A percentile compares a stretch with the other conserved stretches of the same genome.
Evolutionary conservation across 2,888 invertebrate species (phyloP).

Genomic region (Tipula lateralis): DNA sequence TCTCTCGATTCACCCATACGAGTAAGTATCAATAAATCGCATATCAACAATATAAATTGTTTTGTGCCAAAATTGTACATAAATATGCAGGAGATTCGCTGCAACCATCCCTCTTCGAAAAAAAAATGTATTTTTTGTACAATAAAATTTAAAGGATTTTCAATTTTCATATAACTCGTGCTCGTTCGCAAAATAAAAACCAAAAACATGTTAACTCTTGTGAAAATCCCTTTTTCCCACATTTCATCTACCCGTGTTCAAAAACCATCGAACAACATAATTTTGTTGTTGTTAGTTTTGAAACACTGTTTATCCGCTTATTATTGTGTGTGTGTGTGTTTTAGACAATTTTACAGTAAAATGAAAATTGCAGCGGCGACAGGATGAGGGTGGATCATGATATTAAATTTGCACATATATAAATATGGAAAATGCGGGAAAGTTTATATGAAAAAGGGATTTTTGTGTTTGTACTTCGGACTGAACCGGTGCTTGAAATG

Average conservation of each 20-base stretch:
- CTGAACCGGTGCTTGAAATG: too few relatives aligned
- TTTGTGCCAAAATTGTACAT: background rate
- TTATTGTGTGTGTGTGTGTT: background rate
- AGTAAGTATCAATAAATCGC: background rate
- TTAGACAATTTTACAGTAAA: background rate
- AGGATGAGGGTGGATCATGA: background rate
- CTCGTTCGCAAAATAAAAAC: background rate
- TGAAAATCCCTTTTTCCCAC: background rate
- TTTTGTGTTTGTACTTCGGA: too few relatives aligned
- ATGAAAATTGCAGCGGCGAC: background rate
- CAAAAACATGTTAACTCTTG: too few relatives aligned
- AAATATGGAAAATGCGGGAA: background rate
- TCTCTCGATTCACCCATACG: background rate
- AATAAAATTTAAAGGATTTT: background rate
- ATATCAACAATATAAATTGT: background rate
- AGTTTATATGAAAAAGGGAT: too few relatives aligned
- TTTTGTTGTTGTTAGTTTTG: background rate
- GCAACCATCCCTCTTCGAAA: background rate
- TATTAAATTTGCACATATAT: background rate
- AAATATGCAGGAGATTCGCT: background rate
- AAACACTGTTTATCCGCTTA: conserved; percentile 15
- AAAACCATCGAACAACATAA: background rate
- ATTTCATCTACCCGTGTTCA: background rate
- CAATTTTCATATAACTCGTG: background rate
- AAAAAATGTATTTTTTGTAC: background rate